These are phyloP conservation scores for Amaurobius ferox DNA, from an alignment of 2,888 invertebrate species.

Conservation along the genomic window DNA sequence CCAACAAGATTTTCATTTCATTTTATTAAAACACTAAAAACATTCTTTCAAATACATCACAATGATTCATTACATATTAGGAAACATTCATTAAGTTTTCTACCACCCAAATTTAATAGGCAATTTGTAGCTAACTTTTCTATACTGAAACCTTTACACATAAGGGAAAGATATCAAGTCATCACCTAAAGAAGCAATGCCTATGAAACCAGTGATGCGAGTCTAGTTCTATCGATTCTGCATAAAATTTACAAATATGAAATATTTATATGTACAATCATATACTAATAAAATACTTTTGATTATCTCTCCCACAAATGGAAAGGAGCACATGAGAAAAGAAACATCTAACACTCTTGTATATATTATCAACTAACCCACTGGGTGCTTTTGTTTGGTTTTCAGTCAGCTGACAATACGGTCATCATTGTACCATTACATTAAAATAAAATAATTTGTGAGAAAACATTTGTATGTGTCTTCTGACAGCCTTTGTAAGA, in stretches of 20 bases:
- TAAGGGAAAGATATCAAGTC: no score
- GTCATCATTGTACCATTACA: constrained; percentile 4
- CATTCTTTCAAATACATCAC: no score
- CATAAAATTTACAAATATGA: background rate
- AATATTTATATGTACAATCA: background rate
- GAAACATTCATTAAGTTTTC: no score
- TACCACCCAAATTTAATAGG: no score
- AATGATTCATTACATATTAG: no score
- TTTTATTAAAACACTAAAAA: no score
- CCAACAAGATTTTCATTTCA: no score
- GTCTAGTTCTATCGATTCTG: background rate
- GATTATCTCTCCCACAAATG: background rate
- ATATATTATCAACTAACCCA: background rate
- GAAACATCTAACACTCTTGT: constrained; percentile 2
- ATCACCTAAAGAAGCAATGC: background rate
- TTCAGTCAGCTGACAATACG: background rate
- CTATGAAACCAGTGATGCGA: background rate
- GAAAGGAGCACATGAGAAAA: background rate
- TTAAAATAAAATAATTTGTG: constrained; percentile 16
- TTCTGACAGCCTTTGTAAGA: background rate
- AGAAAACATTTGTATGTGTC: background rate
- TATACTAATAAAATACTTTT: background rate
- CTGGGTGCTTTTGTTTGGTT: background rate
- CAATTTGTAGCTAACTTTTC: no score
- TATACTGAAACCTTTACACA: no score